Evolutionary conservation across 1,140 invertebrate species (phyloP), one percentile per base, ranked within the genome.

Genomic region (Hirudo medicinalis): DNA sequence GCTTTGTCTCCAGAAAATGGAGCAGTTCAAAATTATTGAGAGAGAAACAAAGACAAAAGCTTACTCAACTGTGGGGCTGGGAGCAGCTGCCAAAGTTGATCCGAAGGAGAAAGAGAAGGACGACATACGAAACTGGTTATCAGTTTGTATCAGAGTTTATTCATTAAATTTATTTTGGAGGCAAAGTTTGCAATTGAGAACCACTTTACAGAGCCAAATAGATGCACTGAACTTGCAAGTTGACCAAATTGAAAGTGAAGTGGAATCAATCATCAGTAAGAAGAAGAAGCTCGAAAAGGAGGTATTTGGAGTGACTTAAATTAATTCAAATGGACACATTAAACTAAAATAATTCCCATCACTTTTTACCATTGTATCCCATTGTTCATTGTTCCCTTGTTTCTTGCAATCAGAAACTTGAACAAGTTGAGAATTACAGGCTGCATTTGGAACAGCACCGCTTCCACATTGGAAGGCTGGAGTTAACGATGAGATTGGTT

Each of bases 21-120:
- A 98, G 85, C 89, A 94, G 83, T 98, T 99, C 84, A 99, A 98
- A 85, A 92, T 98, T 71, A 92, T 99, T 4, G 95, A 99, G 84
- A 86, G 95, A 79, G 96, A 99, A 84, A 99, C 96, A 76, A 99
- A 99, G 83, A 99, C 96, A 72, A 99, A 99, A 86, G 95, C 96
- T 71, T 99, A 99, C 84, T 97, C 94, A 69, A 99, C 99, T 86
- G 95, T 99, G 86, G 96, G 96, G 66, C 85, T 99, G 70, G 94
- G 94, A 72, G 94, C 94, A 75, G 94, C 94, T 78, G 92, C 96
- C 82, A 99, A 99, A 85, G 84, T 98, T 77, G 96, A 99, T 86
- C 96, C 96, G 73, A 91, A 91, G 69, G 92, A 97, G 82, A 95
- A 94, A 83, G 95, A 98, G 81, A 88, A 92, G 77, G 91, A 94